Base-by-base conservation (phyloP, 1,140 invertebrate species). In the Globodera ellingtonae region DNA sequence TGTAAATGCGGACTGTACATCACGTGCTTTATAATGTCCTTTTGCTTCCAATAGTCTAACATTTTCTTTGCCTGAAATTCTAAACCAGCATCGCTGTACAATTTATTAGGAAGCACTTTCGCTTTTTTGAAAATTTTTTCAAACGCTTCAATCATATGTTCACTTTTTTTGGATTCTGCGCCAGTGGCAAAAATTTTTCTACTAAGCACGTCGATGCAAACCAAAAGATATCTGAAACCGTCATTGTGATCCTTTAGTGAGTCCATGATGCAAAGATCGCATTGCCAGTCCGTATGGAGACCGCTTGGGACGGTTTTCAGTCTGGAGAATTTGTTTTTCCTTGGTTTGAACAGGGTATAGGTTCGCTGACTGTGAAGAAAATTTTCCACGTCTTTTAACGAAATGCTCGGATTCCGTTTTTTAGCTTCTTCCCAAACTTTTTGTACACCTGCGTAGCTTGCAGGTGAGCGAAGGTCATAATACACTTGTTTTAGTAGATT, bases 271-370 rank as follows among this genome's bases (percentile, higher is more conserved):
- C 81, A 81, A 6, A 82, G 50, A n/a, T 82, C 81, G n/a, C 81
- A 81, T 44, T 82, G 81, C 71, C 75, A 84, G 71, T 82, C 81
- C 4, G 82, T 84, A 71, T 82, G 76, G 44, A 82, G 35, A 9
- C 81, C 81, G 0, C 56, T 48, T 3, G 81, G 81, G 0, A 75
- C 24, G 0, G 78, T 83, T 18, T 47, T 52, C 0, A 82, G 50
- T 7, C 81, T 48, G 13, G 75, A 10, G 56, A 84, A 82, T 56
- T 79, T 74, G 52, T 59, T 24, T 13, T 9, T 52, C 4, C 9
- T 15, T 24, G 46, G 70, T 35, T 67, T 52, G n/a, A 82, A 73
- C 35, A 82, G 21, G 6, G 83, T 84, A 50, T 82, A 82, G 7
- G 81, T 65, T 2, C 50, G n/a, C 24, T 82, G 81, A 4, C 7